Evolutionary conservation across 2,888 invertebrate species (phyloP), one percentile per base, ranked within the genome.

Genomic region (Alitta virens): DNA sequence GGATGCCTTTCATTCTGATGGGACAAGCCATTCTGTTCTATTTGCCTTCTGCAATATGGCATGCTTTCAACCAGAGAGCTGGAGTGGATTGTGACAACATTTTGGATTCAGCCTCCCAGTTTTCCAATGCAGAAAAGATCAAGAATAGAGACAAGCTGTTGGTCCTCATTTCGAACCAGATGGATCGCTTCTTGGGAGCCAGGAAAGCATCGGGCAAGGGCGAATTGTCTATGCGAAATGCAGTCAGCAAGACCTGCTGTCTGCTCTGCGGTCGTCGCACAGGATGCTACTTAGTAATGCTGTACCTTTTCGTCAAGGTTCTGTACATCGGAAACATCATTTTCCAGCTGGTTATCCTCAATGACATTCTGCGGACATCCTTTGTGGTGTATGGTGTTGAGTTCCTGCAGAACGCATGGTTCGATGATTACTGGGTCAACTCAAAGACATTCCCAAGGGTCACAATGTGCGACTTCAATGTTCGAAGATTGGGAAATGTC

Each of bases 381-480:
- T 79, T 78, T 68, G 77, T 75, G 25, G 66, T 81, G 18, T 79
- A 75, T 64, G 81, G 81, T 60, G 63, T 80, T 49, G 73, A 80
- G 62, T 69, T 74, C 69, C 70, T 78, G 16, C 21, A 42, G 14
- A 58, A 63, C 16, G 50, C 63, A 60, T 33, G 55, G 38, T 26
- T 43, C 21, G 53, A 62, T 18, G 51, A 60, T 52, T 64, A 65
- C 52, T 68, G 65, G 64, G 59, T 56, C 12, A 75, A 79, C 57
- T 76, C 76, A 27, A 78, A 76, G n/a, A 78, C 78, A 61, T 82
- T 82, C 63, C 80, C 80, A 1, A 64, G 81, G 24, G 81, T 82
- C 16, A 82, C 81, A 3, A 71, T 81, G 42, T 81, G 81, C 60
- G 80, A 80, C 66, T 80, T 79, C 62, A 74, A 75, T 61, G 55